Base-by-base conservation (phyloP, 2,113 vertebrate genomes). In the Catharus bicknelli region DNA sequence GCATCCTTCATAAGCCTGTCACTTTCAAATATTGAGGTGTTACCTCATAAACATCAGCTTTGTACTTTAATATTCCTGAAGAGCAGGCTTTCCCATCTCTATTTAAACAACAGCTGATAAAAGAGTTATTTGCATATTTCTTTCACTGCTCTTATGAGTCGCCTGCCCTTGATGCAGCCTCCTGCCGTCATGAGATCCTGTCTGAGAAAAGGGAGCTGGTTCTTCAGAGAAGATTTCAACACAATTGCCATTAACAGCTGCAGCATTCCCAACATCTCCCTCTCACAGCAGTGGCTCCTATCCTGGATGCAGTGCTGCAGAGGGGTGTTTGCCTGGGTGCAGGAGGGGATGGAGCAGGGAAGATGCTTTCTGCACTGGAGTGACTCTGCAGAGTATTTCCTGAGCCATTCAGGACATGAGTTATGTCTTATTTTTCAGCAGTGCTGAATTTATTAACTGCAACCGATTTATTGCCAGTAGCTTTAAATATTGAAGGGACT, bases 361-460 rank as follows among this genome's bases (percentile, higher is more conserved):
- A 32, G 63, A 57, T 30, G 54, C 15, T 67, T 48, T 53, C 36
- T 45, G 70, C 2, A 4, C 62, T 0, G 2, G 6, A 11, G 42
- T 48, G 85, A 21, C 76, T 74, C 66, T 79, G 47, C 54, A 90
- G 76, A 82, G 47, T 40, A 54, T 78, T 55, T 36, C 17, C 63
- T 67, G 51, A 83, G 83, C 45, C 8, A 1, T 16, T 74, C 48
- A 86, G 61, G 69, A 58, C 47, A 22, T 57, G 47, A 90, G 25
- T 95, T 84, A 79, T 6, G 21, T 34, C 57, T 64, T 10, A 5
- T 20, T 86, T 62, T 75, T 59, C 55, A 90, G 54, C 36, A 55
- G n/a, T 29, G 81, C 69, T 77, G 83, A 82, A 88, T 95, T 94
- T 96, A 95, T 74, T 74, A 84, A 92, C 90, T 84, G 48, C 69